These are phyloP conservation scores for Neocloeon triangulifer DNA, from an alignment of 1,140 invertebrate genomes.

Conservation along the genomic window DNA sequence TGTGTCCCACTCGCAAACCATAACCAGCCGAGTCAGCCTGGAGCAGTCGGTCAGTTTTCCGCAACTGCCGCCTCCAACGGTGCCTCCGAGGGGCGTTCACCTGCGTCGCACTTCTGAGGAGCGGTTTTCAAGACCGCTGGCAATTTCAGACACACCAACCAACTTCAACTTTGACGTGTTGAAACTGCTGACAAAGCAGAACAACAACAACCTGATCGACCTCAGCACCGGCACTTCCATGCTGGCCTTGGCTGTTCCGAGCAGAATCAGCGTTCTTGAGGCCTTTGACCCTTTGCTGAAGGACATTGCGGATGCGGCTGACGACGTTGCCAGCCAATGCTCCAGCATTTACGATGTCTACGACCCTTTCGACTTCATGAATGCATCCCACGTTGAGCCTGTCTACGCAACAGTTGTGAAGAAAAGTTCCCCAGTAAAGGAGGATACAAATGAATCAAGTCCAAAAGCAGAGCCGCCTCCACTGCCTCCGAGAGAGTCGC, in stretches of 20 bases:
- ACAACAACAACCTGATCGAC: conserved; percentile 30
- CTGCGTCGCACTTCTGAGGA: background rate
- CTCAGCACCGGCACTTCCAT: conserved; percentile 17
- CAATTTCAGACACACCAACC: background rate
- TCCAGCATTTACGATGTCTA: conserved; percentile 60
- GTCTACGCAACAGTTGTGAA: conserved; percentile 50
- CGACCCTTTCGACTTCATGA: conserved; percentile 68
- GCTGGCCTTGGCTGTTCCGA: conserved; percentile 31
- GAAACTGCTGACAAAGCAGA: conserved; percentile 23
- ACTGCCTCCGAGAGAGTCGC: conserved; percentile 19
- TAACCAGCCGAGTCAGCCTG: background rate
- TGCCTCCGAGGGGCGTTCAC: conserved; percentile 2
- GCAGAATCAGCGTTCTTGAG: conserved; percentile 50
- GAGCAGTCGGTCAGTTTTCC: background rate
- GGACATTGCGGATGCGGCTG: background rate
- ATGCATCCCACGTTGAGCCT: conserved; percentile 37
- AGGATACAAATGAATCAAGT: background rate
- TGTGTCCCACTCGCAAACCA: too few species aligned
- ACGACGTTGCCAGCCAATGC: conserved; percentile 27
- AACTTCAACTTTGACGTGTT: conserved; percentile 15
- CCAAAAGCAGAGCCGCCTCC: conserved; percentile 31
- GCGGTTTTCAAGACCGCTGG: too few species aligned
- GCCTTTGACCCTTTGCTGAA: conserved; percentile 59
- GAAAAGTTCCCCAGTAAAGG: conserved; percentile 23
- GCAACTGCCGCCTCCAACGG: conserved; percentile 5